Evolutionary conservation across 2,888 invertebrate genomes (phyloP).

Genomic region (Germaria angustata): DNA sequence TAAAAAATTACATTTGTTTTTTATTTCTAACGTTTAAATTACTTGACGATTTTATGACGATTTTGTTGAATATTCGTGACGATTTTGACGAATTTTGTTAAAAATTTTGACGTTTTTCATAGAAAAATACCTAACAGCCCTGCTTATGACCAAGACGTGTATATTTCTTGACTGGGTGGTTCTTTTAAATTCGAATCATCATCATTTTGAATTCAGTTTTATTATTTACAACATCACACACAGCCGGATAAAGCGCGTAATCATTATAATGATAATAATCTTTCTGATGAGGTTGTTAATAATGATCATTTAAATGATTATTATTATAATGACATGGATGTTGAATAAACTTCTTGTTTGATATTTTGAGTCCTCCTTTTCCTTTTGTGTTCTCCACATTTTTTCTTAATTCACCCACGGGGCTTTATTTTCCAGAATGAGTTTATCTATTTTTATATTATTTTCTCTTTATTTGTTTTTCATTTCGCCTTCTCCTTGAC

Average conservation of each 20-base stretch:
- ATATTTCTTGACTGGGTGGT: constrained; percentile 39
- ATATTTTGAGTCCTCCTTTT: background rate
- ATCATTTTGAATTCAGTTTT: background rate
- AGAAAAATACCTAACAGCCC: no score
- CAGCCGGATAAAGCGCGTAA: constrained; percentile 11
- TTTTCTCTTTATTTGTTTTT: background rate
- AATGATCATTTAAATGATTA: constrained; percentile 29
- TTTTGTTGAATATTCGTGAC: no score
- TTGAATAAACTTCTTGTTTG: background rate
- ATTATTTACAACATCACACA: background rate
- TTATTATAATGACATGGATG: constrained; percentile 16
- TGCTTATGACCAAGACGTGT: background rate
- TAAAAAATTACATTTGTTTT: no score
- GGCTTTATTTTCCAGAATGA: constrained; percentile 38
- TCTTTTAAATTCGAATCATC: constrained; percentile 35
- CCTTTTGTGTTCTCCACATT: background rate
- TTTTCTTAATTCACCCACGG: constrained; percentile 55
- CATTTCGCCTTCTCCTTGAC: background rate
- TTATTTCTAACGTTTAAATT: no score
- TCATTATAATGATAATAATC: constrained; percentile 22
- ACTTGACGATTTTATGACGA: no score
- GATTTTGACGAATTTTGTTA: no score
- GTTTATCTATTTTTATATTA: background rate
- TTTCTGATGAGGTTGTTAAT: background rate
- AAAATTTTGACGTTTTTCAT: no score